phyloP scores from a whole-genome alignment of 2,113 vertebrate species.

The Halichoeres trimaculatus region DNA sequence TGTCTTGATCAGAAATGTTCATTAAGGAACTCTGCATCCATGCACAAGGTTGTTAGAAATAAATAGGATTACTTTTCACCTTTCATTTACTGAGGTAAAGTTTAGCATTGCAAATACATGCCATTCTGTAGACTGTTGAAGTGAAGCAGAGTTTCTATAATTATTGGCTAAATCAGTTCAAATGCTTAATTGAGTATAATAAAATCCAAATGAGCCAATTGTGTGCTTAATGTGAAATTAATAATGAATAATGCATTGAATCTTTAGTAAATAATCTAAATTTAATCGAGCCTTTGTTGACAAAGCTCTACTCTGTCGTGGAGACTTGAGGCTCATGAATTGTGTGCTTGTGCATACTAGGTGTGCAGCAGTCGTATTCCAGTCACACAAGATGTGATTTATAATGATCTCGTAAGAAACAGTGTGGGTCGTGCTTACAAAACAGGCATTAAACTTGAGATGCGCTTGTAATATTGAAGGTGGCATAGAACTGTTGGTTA shows the following conservation, averaged over 20 bases:
- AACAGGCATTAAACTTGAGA: neutral
- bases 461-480: neutral
- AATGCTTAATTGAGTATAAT: conserved; percentile 9
- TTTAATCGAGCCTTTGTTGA: neutral
- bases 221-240: conserved; percentile 16
- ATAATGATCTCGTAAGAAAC: neutral
- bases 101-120: neutral
- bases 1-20: neutral
- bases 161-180: conserved; percentile 10
- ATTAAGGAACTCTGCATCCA: neutral
- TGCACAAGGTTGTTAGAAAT: neutral
- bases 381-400: conserved; percentile 2
- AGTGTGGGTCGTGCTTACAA: neutral
- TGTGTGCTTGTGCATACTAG: neutral
- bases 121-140: no score
- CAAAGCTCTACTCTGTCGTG: neutral
- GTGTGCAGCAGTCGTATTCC: neutral
- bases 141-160: neutral
- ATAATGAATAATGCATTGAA: conserved; percentile 22
- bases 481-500: neutral
- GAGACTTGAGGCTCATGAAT: neutral
- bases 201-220: conserved; percentile 1
- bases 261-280: conserved; percentile 5
- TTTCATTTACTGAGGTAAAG: neutral
- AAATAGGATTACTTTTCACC: neutral